Evolutionary conservation across 2,797 vertebrate species (phyloP), one percentile per base, ranked within the genome.

Genomic region (Allobates femoralis): DNA sequence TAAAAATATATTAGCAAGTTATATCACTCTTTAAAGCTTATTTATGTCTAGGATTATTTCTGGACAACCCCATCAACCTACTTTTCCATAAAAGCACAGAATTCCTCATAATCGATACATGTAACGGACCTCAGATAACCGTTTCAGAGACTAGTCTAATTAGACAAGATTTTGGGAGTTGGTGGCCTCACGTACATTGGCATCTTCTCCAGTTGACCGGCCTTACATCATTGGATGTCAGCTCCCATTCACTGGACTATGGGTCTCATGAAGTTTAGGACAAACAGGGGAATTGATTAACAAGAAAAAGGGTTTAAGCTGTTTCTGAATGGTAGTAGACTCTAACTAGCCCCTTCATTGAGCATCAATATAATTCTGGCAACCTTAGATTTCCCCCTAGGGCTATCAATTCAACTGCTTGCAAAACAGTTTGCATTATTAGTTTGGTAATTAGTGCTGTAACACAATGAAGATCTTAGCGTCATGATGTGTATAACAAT

Each of bases 381-480:
- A 85, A 81, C 82, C 67, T 50, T 79, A 85, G 53, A 51, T 79
- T 81, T 76, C 32, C 77, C 86, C 87, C 83, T 67, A 77, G 83
- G 87, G 87, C 69, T 66, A 81, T 88, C 62, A 73, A 88, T 85
- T 88, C 79, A 88, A 69, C 83, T 62, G 76, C 75, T 85, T 85
- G 82, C 77, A 81, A 84, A 87, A 87, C 85, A 86, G 77, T 87
- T 87, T 84, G 87, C 78, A 85, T 88, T 88, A 88, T 88, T 85
- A 85, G 71, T 81, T 60, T 81, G 87, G 77, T 88, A 88, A 88
- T 88, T 85, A 88, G 78, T 88, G 83, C 80, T 69, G 83, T 69
- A 77, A 71, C 87, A 88, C 83, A 88, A 88, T 88, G 80, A 85
- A 77, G 87, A 88, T 85, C 87, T 85, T 88, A 85, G 78, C 71